phyloP scores from a whole-genome alignment of 2,797 vertebrate species.

The Rhynchotus rufescens region DNA sequence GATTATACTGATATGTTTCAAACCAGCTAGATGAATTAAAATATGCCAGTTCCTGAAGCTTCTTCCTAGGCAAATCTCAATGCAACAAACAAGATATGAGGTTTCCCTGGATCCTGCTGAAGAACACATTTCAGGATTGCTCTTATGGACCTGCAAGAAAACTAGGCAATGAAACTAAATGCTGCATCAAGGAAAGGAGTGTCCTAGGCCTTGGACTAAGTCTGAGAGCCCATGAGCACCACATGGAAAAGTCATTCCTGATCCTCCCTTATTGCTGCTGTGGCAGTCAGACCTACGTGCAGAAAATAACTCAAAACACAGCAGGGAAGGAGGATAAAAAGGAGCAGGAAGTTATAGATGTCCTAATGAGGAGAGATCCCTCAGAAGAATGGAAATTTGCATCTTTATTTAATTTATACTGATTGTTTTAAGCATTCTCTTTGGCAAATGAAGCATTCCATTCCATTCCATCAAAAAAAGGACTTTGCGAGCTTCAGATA shows the following conservation, averaged over 20 bases:
- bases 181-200: background rate
- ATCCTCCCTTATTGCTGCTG: background rate
- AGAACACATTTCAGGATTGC: background rate
- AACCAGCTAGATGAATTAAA: background rate
- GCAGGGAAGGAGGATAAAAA: background rate
- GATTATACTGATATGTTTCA: background rate
- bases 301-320: background rate
- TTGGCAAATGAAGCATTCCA: background rate
- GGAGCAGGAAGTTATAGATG: background rate
- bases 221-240: background rate
- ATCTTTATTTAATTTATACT: background rate
- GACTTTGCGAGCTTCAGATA: fast-evolving
- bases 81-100: background rate
- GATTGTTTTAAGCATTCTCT: background rate
- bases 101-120: background rate
- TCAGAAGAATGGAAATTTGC: background rate
- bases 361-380: background rate
- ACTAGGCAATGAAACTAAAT: background rate
- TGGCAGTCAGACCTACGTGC: background rate
- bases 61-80: background rate
- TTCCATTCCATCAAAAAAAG: background rate
- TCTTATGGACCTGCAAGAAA: background rate
- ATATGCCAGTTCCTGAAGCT: background rate
- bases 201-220: fast-evolving
- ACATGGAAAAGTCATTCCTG: background rate